Percentiles rank a stretch among this genome's conserved stretches.
phyloP scores from a whole-genome alignment of 2,888 invertebrate genomes.

The Luperina nickerlii region DNA sequence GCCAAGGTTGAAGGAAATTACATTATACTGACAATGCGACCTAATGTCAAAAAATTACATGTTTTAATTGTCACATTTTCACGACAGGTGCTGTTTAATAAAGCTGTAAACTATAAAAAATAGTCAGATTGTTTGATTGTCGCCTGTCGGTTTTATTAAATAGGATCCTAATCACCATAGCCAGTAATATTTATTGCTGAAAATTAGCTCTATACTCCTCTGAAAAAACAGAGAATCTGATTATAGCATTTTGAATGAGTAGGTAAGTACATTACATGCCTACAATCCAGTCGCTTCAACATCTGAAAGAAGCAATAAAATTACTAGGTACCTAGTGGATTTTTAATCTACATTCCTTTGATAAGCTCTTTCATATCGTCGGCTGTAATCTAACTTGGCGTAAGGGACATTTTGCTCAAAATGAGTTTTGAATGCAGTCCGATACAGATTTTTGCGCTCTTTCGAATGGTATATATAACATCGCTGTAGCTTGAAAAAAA shows the following conservation, averaged over 20 bases:
- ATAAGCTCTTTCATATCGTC: not conserved
- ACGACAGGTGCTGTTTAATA: not conserved
- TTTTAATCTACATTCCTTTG: not conserved
- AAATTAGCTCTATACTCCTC: not conserved
- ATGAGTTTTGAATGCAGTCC: too few relatives aligned
- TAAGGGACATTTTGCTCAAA: too few relatives aligned
- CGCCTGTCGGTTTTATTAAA: not conserved
- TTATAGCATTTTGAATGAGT: not conserved
- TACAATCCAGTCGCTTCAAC: not conserved
- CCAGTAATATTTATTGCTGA: too few relatives aligned
- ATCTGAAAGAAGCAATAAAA: not conserved
- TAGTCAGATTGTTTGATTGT: not conserved
- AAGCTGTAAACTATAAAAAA: not conserved
- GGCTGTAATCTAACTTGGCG: too few relatives aligned
- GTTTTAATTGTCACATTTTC: not conserved
- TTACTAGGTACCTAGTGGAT: not conserved
- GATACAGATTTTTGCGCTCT: too few relatives aligned
- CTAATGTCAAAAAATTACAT: not conserved
- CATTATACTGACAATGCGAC: too few relatives aligned
- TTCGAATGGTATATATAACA: too few relatives aligned
- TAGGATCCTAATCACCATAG: not conserved
- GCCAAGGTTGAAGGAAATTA: too few relatives aligned
- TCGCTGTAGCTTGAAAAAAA: too few relatives aligned
- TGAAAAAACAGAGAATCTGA: not conserved
- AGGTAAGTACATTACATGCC: too few relatives aligned